Evolutionary conservation across 2,888 invertebrate species (phyloP), one percentile per base, ranked within the genome.

Genomic region (Drosophila lutescens): DNA sequence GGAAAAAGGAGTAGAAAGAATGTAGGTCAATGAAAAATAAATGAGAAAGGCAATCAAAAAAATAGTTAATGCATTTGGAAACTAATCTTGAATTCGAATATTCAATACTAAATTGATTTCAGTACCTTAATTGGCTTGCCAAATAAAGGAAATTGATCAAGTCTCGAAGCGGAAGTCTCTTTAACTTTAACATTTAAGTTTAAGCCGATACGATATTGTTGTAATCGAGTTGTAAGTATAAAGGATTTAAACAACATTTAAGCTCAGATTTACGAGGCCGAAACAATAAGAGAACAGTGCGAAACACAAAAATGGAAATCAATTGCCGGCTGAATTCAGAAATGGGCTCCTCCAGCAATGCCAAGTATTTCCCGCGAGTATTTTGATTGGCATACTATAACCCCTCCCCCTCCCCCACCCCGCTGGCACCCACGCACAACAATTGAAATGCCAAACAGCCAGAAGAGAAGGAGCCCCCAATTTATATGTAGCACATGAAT

Each of bases 361-460:
- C 78, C 68, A 85, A 85, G 85, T 67, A 87, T 85, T 83, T 87
- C 79, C 78, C 87, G 86, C 85, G 81, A 74, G 86, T 76, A 86
- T 87, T 84, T 86, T 86, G 86, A 86, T 86, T 86, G 87, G 83
- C 88, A 74, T 79, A 79, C 81, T 78, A 73, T 58, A 54, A 7
- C 38, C 13, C 58, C 44, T 8, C 8, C 38, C 15, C 10, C 15
- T 26, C n/a, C n/a, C 2, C 62, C 20, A 38, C 58, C 58, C 55
- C 40, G 23, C 51, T 4, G 10, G 1, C 57, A 12, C 49, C 54
- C 61, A 69, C 57, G 60, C 63, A 73, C 77, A 66, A 73, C 86
- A 80, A 82, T 82, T 79, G 84, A 80, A 83, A 84, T 80, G 76
- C 83, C 82, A 77, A 72, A 69, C 78, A 76, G 67, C 65, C 70